These are phyloP conservation scores for Masticophis lateralis DNA, from an alignment of 2,797 vertebrate genomes.

Conservation along the genomic window DNA sequence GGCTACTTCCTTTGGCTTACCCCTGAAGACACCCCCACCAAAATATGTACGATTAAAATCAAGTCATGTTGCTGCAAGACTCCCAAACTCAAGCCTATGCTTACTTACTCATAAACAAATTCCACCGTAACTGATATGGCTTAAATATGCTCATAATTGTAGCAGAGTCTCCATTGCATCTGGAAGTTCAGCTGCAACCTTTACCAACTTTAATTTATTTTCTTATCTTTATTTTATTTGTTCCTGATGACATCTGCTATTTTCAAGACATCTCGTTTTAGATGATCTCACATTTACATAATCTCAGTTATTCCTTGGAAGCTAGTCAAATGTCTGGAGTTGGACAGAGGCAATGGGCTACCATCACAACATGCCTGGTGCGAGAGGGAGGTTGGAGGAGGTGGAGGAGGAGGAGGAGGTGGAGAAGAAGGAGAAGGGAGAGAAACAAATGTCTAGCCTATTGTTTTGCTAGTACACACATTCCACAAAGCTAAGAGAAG, in stretches of 20 bases:
- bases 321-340: not conserved
- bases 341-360: not conserved
- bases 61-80: not conserved
- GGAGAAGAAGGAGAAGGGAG: not conserved
- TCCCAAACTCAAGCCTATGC: not conserved
- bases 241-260: not conserved
- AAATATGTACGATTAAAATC: not conserved
- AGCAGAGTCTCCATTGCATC: not conserved
- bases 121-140: not conserved
- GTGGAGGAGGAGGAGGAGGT: not conserved
- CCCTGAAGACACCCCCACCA: not conserved
- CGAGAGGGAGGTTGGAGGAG: not conserved
- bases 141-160: not conserved
- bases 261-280: not conserved
- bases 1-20: not conserved
- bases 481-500: constrained; percentile 40
- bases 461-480: not conserved
- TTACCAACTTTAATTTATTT: not conserved
- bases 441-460: not conserved
- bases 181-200: not conserved
- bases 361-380: not conserved
- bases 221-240: not conserved
- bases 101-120: not conserved
- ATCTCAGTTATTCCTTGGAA: not conserved
- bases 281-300: not conserved